Conservation (phyloP, 2,888 invertebrate genomes). For the Melanostoma mellinum region DNA sequence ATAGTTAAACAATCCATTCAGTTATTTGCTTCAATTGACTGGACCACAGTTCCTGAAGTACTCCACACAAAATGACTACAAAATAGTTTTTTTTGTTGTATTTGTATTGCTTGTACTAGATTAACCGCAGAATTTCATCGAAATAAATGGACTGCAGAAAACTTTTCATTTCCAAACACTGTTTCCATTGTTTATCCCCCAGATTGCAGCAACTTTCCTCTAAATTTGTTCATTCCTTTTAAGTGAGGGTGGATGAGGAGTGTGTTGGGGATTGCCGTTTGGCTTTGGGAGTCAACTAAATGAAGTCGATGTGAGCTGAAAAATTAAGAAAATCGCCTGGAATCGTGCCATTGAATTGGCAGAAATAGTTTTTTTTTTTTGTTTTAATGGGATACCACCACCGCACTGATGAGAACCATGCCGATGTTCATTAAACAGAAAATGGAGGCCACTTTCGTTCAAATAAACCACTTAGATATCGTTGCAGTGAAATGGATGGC, state of each 20-base stretch:
- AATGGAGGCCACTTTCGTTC: slow-evolving; percentile 36
- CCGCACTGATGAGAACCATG: slow-evolving; percentile 37
- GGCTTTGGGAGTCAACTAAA: no score
- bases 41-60: slow-evolving; percentile 27
- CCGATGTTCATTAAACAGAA: slow-evolving; percentile 25
- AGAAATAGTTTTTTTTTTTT: slow-evolving; percentile 18
- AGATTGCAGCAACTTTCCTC: background rate
- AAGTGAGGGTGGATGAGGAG: background rate
- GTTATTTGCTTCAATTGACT: background rate
- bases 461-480: slow-evolving; percentile 43
- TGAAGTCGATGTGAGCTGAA: background rate
- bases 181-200: background rate
- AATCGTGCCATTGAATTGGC: slow-evolving; percentile 59
- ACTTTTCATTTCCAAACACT: slow-evolving; percentile 17
- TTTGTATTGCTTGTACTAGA: slow-evolving; percentile 18
- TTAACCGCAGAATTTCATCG: slow-evolving; percentile 42
- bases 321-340: slow-evolving; percentile 34
- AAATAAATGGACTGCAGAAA: slow-evolving; percentile 29
- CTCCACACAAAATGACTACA: slow-evolving; percentile 36
- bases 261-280: no score
- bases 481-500: slow-evolving; percentile 54
- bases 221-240: slow-evolving; percentile 2
- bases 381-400: slow-evolving; percentile 49
- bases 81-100: no score
- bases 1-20: slow-evolving; percentile 1